Evolutionary conservation across 2,888 invertebrate species (phyloP).

Genomic region (Aplocera efformata): DNA sequence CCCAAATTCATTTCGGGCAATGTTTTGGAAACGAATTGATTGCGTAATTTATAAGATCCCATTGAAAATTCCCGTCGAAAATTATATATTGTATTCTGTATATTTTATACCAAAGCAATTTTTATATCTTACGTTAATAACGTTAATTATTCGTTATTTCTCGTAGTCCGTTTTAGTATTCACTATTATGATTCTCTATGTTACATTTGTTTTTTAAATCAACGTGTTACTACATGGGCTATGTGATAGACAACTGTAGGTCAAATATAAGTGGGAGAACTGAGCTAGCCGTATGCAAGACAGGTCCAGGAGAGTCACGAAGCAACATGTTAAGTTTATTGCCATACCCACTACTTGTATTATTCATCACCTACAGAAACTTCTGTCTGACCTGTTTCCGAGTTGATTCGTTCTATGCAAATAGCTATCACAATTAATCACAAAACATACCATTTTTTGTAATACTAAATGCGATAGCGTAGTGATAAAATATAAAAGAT

Average conservation of each 20-base stretch:
- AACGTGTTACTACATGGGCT: no score
- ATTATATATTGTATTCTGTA: not conserved
- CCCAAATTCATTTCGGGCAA: constrained; percentile 36
- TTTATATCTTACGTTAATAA: no score
- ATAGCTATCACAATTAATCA: no score
- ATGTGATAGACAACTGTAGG: no score
- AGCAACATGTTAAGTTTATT: not conserved
- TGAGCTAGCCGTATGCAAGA: not conserved
- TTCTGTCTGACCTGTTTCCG: not conserved
- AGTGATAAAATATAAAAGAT: no score
- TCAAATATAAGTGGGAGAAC: not conserved
- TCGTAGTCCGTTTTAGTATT: no score
- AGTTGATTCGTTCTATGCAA: not conserved
- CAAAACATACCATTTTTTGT: no score
- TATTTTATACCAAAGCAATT: no score
- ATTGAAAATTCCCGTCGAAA: constrained; percentile 3
- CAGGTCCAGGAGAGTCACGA: not conserved
- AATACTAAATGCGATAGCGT: no score
- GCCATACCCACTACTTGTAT: not conserved
- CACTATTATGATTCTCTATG: no score
- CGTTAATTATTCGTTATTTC: no score
- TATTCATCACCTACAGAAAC: constrained; percentile 3
- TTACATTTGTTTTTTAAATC: no score
- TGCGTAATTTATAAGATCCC: constrained; percentile 3
- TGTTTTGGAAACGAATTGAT: constrained; percentile 16